Conservation (phyloP, 2,797 vertebrate genomes). For the Rachycentron canadum region DNA sequence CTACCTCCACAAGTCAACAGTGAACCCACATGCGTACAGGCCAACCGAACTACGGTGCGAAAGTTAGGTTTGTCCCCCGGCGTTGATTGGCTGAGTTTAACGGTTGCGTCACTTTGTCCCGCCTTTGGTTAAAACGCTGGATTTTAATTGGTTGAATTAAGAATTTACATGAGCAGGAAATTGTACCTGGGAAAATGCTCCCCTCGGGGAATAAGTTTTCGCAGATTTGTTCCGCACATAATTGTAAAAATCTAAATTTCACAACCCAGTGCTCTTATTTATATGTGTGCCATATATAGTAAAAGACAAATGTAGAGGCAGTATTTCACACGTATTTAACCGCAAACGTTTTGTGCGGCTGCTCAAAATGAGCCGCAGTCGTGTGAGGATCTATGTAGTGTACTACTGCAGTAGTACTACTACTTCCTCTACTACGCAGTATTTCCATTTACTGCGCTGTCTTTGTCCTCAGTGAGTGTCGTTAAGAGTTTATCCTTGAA, state of each 20-base stretch:
- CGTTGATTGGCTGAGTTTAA: slow-evolving; percentile 61
- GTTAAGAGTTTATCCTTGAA: slow-evolving; percentile 43
- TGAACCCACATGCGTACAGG: slow-evolving; percentile 73
- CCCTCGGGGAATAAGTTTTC: slow-evolving; percentile 72
- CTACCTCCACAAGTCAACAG: slow-evolving; percentile 50
- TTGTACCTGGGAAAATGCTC: slow-evolving; percentile 76
- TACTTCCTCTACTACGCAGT: slow-evolving; percentile 86
- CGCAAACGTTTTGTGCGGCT: slow-evolving; percentile 19
- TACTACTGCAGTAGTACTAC: slow-evolving; percentile 84
- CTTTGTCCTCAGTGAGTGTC: slow-evolving; percentile 72
- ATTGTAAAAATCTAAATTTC: slow-evolving; percentile 70
- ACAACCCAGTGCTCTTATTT: slow-evolving; percentile 15
- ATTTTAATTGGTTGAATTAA: slow-evolving; percentile 58
- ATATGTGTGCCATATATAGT: neutral
- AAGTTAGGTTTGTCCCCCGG: fast-evolving
- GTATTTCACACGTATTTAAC: slow-evolving; percentile 63
- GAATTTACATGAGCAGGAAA: slow-evolving; percentile 67
- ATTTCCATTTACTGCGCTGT: slow-evolving; percentile 79
- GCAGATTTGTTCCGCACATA: slow-evolving; percentile 75
- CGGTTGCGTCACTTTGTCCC: neutral
- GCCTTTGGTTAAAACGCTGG: slow-evolving; percentile 4
- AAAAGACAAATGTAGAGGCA: slow-evolving; percentile 30
- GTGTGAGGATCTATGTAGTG: slow-evolving; percentile 75
- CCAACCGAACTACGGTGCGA: slow-evolving; percentile 62
- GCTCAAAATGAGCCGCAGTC: slow-evolving; percentile 33